Conservation (phyloP, 1,140 invertebrate species). For the Cyphomyrmex costatus region DNA sequence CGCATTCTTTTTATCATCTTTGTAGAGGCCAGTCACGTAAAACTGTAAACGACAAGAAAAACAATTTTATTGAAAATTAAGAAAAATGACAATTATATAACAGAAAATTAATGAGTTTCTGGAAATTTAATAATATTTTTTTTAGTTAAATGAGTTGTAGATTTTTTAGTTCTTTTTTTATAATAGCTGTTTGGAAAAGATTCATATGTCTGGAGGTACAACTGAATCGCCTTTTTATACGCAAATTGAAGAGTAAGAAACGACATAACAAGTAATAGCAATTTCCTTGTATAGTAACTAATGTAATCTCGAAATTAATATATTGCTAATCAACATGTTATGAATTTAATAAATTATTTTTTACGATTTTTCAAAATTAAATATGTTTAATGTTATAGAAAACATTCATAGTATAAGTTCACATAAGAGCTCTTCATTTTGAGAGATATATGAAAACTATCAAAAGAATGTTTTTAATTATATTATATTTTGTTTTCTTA, state of each 20-base stretch:
- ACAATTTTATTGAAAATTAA: slow-evolving; percentile 2
- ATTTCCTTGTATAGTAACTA: not conserved
- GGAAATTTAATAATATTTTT: not conserved
- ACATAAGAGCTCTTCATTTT: not conserved
- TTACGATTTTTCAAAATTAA: not conserved
- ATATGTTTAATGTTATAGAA: not conserved
- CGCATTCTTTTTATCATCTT: slow-evolving; percentile 62
- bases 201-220: not conserved
- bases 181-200: slow-evolving; percentile 6
- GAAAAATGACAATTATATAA: not conserved
- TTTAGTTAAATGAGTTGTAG: not conserved
- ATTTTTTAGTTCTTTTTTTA: slow-evolving; percentile 4
- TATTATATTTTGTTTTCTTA: too few relatives aligned
- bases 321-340: not conserved
- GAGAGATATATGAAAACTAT: not conserved
- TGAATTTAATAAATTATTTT: not conserved
- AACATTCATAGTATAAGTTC: not conserved
- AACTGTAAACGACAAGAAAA: slow-evolving; percentile 59
- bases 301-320: not conserved
- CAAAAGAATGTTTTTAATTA: too few relatives aligned
- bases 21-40: slow-evolving; percentile 55
- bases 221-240: not conserved
- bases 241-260: slow-evolving; percentile 4
- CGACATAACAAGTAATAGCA: not conserved
- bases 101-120: slow-evolving; percentile 4